Evolutionary conservation across 2,797 vertebrate species (phyloP).

Genomic region (Chaunax sp.): DNA sequence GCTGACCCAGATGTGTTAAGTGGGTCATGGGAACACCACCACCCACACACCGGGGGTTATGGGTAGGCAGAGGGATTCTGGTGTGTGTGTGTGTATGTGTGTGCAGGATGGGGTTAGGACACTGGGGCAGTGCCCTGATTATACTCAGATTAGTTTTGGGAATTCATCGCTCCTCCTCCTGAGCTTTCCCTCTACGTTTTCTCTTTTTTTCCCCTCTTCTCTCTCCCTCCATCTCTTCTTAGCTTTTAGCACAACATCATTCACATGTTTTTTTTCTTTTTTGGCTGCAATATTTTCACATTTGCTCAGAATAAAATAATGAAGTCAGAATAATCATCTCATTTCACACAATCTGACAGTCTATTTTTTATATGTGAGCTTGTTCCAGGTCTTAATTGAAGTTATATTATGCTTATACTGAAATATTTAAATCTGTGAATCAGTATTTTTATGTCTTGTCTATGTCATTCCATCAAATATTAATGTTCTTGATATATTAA

Average conservation of each 20-base stretch:
- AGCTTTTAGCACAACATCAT: not conserved
- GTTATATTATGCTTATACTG: not conserved
- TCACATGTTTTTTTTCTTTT: not conserved
- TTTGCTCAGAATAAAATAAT: not conserved
- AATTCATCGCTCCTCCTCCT: constrained; percentile 71
- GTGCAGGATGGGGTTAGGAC: constrained; percentile 68
- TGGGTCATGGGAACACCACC: constrained; percentile 83
- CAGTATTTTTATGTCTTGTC: no score
- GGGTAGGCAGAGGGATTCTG: constrained; percentile 43
- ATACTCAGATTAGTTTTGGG: constrained; percentile 82
- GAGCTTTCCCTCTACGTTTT: constrained; percentile 41
- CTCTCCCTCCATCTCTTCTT: not conserved
- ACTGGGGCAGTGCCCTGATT: constrained; percentile 83
- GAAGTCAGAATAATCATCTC: not conserved
- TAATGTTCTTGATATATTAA: no score
- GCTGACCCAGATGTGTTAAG: constrained; percentile 86
- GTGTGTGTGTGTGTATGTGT: constrained; percentile 44
- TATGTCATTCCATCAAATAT: no score
- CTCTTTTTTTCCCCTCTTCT: constrained; percentile 3
- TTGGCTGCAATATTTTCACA: not conserved
- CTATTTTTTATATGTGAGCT: not conserved
- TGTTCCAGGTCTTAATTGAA: not conserved
- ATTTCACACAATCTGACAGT: no score
- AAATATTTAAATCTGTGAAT: no score
- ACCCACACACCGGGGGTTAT: constrained; percentile 77